A percentile compares a stretch with the other conserved stretches of the same genome.
phyloP scores from a whole-genome alignment of 2,888 invertebrate genomes.

The Ypsolopha scabrella region DNA sequence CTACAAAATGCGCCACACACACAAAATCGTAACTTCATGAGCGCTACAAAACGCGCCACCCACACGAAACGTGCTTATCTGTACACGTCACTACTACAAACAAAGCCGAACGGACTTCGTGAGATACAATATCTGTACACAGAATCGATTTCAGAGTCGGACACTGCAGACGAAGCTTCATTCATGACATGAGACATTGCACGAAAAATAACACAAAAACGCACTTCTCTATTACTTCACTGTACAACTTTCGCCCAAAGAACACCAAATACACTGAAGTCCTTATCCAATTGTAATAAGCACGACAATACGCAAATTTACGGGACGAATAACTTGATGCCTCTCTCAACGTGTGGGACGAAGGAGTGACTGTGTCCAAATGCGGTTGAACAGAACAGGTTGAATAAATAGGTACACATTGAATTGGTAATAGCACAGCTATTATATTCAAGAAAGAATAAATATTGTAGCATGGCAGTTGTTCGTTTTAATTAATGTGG shows the following conservation, averaged over 20 bases:
- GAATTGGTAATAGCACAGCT: conserved; percentile 3
- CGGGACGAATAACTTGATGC: no score
- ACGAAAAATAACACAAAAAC: conserved; percentile 25
- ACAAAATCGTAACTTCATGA: no score
- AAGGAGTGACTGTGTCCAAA: conserved; percentile 35
- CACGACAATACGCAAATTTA: no score
- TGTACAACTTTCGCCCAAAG: conserved; percentile 24
- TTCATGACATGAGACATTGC: conserved; percentile 15
- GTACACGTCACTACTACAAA: no score
- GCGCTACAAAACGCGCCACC: no score
- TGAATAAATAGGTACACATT: conserved; percentile 30
- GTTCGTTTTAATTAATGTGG: background rate
- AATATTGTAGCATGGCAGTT: background rate
- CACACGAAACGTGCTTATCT: no score
- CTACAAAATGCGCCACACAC: no score
- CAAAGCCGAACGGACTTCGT: no score
- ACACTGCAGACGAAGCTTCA: conserved; percentile 19
- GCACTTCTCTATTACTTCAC: conserved; percentile 22
- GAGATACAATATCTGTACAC: conserved; percentile 24
- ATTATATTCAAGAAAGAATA: background rate
- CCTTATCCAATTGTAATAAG: no score
- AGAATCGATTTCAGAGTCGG: conserved; percentile 24
- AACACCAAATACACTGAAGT: conserved; percentile 1
- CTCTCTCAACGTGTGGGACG: conserved; percentile 22
- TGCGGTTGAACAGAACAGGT: conserved; percentile 52